These are phyloP conservation scores for Drosophila ochracea DNA, from an alignment of 2,888 invertebrate species.

Conservation along the genomic window DNA sequence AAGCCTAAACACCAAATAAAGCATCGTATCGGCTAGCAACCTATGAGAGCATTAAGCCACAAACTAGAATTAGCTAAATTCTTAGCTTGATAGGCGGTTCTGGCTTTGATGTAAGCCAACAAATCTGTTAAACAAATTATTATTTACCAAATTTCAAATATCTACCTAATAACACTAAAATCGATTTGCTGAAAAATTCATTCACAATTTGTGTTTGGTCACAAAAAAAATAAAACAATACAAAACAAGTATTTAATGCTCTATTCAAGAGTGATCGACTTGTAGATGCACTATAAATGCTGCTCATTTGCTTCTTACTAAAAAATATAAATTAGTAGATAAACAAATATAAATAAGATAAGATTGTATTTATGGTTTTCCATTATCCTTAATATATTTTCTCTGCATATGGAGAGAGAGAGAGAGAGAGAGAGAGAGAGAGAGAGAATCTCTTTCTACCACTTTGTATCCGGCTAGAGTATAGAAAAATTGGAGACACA, in stretches of 20 bases:
- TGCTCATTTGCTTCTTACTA: no score
- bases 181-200: constrained; percentile 72
- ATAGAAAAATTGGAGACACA: constrained; percentile 67
- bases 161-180: constrained; percentile 61
- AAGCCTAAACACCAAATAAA: constrained; percentile 68
- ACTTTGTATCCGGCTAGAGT: background rate
- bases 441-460: background rate
- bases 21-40: constrained; percentile 49
- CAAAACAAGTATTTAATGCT: constrained; percentile 13
- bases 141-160: constrained; percentile 64
- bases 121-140: constrained; percentile 77
- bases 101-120: constrained; percentile 73
- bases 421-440: no score
- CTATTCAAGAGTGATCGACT: background rate
- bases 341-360: background rate
- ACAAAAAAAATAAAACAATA: constrained; percentile 26
- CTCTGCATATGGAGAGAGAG: background rate
- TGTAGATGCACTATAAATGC: constrained; percentile 15
- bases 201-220: constrained; percentile 67
- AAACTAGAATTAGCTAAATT: constrained; percentile 60
- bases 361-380: background rate
- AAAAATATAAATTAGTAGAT: background rate
- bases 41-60: constrained; percentile 26
- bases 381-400: no score
- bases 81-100: constrained; percentile 63